phyloP scores from a whole-genome alignment of 2,888 invertebrate species.

The Leucoptera coffeella region DNA sequence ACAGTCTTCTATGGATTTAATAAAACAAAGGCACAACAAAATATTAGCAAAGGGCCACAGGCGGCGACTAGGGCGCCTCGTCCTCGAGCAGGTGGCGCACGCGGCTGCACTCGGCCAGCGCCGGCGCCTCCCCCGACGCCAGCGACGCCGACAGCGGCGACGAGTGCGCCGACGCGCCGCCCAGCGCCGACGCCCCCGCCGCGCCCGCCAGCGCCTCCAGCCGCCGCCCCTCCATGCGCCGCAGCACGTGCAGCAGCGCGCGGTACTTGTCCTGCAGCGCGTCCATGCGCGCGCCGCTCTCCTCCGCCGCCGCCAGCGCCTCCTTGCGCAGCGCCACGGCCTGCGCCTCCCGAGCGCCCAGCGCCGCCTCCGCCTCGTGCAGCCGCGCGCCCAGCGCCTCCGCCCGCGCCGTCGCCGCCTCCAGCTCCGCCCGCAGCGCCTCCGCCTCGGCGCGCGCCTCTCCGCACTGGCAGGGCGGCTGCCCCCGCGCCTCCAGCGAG shows the following conservation, averaged over 20 bases:
- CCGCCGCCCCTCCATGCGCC: conserved; percentile 96
- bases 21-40: too few relatives aligned
- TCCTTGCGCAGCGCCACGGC: conserved; percentile 40
- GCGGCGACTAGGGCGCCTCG: conserved; percentile 91
- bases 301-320: conserved; percentile 49
- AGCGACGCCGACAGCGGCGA: conserved; percentile 94
- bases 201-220: too few relatives aligned
- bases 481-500: conserved; percentile 87
- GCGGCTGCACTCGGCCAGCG: conserved; percentile 88
- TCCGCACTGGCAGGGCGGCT: too few relatives aligned
- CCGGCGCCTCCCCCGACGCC: conserved; percentile 94
- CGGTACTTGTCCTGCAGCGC: conserved; percentile 56
- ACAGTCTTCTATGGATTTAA: too few relatives aligned
- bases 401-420: conserved; percentile 93
- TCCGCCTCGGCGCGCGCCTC: conserved; percentile 86
- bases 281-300: conserved; percentile 52
- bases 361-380: conserved; percentile 5
- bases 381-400: conserved; percentile 58
- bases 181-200: too few relatives aligned
- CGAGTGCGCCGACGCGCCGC: conserved; percentile 97
- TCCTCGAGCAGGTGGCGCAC: conserved; percentile 87
- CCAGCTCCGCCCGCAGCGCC: conserved; percentile 93
- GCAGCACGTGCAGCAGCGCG: conserved; percentile 61
- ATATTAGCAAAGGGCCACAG: too few relatives aligned
- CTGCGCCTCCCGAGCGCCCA: conserved; percentile 18